Conservation (phyloP, 2,113 vertebrate genomes). For the Antechinus flavipes region DNA sequence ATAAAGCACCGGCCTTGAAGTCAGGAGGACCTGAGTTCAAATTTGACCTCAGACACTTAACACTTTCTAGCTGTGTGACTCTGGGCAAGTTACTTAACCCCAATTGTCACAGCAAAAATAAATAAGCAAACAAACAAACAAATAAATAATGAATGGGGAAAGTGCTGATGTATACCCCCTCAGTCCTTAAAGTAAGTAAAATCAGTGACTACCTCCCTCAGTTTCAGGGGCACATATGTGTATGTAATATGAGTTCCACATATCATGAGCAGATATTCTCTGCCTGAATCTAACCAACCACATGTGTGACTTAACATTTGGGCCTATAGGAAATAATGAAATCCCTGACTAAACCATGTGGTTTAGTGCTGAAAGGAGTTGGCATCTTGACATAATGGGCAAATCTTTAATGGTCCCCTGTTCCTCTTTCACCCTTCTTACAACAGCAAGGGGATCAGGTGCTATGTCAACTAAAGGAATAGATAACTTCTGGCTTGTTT, state of each 20-base stretch:
- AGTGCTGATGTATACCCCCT: not conserved
- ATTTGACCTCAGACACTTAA: too few species aligned
- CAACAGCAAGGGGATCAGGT: not conserved
- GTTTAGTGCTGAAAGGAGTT: not conserved
- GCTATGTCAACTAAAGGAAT: not conserved
- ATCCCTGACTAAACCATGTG: not conserved
- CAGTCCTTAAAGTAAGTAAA: not conserved
- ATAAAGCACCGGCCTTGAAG: too few species aligned
- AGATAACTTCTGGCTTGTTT: not conserved
- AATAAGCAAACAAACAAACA: too few species aligned
- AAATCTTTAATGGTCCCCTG: not conserved
- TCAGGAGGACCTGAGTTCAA: too few species aligned
- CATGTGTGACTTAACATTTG: not conserved
- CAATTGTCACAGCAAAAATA: too few species aligned
- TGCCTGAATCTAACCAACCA: not conserved
- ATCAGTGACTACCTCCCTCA: not conserved
- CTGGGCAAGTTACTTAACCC: too few species aligned
- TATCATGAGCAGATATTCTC: not conserved
- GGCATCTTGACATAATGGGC: not conserved
- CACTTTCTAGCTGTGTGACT: too few species aligned
- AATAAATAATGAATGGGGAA: not conserved
- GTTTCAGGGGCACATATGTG: not conserved
- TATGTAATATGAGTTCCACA: not conserved
- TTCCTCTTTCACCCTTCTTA: not conserved
- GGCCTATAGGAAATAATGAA: not conserved